A percentile compares a stretch with the other conserved stretches of the same genome.
phyloP scores from a whole-genome alignment of 1,140 invertebrate genomes.

The Chionoecetes opilio region DNA sequence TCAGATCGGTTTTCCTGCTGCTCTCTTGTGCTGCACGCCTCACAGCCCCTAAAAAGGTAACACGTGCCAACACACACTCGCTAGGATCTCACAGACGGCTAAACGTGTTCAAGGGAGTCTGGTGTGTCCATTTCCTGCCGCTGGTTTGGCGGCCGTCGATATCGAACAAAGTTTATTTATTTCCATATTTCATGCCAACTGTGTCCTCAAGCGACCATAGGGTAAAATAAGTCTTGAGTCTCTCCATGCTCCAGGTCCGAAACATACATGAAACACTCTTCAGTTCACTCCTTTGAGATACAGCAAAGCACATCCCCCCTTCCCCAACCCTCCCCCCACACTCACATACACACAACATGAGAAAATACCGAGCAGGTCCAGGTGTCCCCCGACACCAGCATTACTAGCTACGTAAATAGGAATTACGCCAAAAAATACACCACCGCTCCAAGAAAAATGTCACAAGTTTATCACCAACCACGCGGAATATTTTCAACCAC shows the following conservation, averaged over 20 bases:
- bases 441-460: not conserved
- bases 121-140: too few species aligned
- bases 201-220: not conserved
- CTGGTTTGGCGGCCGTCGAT: too few species aligned
- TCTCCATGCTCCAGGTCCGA: not conserved
- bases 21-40: not conserved
- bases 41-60: not conserved
- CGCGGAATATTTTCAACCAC: not conserved
- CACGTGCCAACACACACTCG: not conserved
- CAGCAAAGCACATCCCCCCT: not conserved
- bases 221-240: constrained; percentile 6
- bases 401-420: constrained; percentile 32
- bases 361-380: not conserved
- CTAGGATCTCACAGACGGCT: not conserved
- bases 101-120: not conserved
- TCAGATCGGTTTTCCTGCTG: not conserved
- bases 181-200: not conserved
- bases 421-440: constrained; percentile 45
- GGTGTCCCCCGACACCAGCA: constrained; percentile 10
- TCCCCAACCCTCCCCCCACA: not conserved
- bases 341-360: not conserved
- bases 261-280: not conserved
- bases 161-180: not conserved
- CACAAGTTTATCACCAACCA: not conserved
- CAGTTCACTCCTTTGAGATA: not conserved